phyloP scores from a whole-genome alignment of 2,113 vertebrate species.

The Ceyx margarethae region DNA sequence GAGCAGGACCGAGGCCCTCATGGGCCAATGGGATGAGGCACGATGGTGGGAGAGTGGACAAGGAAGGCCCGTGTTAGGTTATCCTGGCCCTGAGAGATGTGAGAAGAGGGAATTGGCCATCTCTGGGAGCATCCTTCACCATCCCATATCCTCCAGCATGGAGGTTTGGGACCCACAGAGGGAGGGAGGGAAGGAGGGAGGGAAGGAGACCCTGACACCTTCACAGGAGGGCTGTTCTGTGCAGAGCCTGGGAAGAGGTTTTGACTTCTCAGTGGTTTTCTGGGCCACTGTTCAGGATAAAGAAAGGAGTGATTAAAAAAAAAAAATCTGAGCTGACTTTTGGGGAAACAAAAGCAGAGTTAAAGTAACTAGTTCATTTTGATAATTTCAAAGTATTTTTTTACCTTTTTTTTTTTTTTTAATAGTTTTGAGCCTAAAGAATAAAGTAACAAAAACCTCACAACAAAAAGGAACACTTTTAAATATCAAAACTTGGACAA shows the following conservation, averaged over 20 bases:
- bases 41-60: not conserved
- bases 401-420: not conserved
- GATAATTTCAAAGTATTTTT: not conserved
- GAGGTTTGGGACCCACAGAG: accelerated
- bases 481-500: not conserved
- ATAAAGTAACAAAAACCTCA: not conserved
- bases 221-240: accelerated
- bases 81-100: not conserved
- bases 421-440: not conserved
- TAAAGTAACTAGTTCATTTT: not conserved
- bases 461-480: not conserved
- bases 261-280: accelerated
- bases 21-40: not conserved
- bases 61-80: not conserved
- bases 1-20: not conserved
- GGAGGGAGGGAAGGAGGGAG: not conserved
- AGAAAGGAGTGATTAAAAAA: not conserved
- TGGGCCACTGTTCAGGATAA: not conserved
- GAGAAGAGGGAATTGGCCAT: not conserved
- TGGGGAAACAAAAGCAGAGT: not conserved
- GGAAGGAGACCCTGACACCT: accelerated
- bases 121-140: not conserved
- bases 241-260: not conserved
- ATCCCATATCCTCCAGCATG: not conserved
- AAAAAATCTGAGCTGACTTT: not conserved